Evolutionary conservation across 2,888 invertebrate genomes (phyloP), one percentile per base, ranked within the genome.

Genomic region (Cosmia trapezina): DNA sequence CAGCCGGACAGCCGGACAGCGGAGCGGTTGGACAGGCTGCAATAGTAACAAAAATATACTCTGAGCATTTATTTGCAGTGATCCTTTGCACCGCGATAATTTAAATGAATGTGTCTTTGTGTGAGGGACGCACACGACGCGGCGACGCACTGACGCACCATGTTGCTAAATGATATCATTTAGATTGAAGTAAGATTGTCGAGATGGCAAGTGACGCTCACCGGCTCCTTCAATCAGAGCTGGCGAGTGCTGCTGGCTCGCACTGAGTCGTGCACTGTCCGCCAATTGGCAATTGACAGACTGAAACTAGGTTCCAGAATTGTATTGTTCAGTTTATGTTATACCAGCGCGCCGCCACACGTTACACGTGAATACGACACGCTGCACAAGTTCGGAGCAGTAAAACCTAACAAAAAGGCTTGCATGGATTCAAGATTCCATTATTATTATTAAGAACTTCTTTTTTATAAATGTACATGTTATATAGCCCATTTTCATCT

Each of bases 161-260:
- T n/a, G 57, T 53, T 33, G 53, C 53, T 56, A 43, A 54, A 75
- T 60, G 53, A 75, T 67, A 49, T 68, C 22, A 56, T 56, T 51
- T 45, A 61, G 19, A 61, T 66, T 28, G 51, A 19, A 47, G 12
- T 28, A 14, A 33, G 59, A 22, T 47, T 14, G 66, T 22, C 28
- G 60, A 60, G 41, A 67, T 66, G 75, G 7, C 6, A 22, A 57
- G 56, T 22, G 43, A 28, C 49, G 61, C 28, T 19, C 57, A 61
- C 77, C 70, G 53, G 51, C 22, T 28, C 12, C 12, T 17, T 62
- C 77, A 54, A 66, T 76, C 57, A 63, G 28, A 70, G 19, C 45
- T 53, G 28, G 70, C 70, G 57, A 53, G 61, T n/a, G 56, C 43
- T 43, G 74, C 33, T n/a, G n/a, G 37, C 43, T 56, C 51, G 76